phyloP scores from a whole-genome alignment of 2,888 invertebrate species.

The Drosophila percnosoma region DNA sequence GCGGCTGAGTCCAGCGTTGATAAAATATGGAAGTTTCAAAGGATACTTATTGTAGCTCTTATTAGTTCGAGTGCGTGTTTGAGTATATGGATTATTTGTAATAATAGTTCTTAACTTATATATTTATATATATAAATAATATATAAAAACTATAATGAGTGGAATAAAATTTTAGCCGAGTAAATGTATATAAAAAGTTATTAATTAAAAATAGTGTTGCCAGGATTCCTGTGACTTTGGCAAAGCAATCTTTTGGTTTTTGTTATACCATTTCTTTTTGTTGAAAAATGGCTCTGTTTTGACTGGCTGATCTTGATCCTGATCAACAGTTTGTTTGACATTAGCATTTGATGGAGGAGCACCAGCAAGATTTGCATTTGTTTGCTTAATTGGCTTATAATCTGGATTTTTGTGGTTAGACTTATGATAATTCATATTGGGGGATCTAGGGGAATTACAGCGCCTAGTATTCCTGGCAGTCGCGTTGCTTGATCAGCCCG shows the following conservation, averaged over 20 bases:
- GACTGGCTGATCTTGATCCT: background rate
- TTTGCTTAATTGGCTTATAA: background rate
- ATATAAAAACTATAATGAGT: no score
- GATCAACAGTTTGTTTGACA: background rate
- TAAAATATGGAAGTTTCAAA: no score
- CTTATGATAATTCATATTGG: background rate
- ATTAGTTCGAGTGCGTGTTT: no score
- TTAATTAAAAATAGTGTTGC: no score
- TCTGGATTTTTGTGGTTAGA: background rate
- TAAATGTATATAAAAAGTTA: no score
- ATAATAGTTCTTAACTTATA: no score
- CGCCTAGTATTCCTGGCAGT: background rate
- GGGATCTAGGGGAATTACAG: background rate
- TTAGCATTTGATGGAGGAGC: background rate
- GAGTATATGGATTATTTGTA: no score
- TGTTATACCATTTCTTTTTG: background rate
- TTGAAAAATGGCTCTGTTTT: background rate
- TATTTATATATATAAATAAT: no score
- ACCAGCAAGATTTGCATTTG: background rate
- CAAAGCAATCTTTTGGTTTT: constrained; percentile 8
- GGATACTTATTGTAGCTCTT: no score
- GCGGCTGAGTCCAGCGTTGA: no score
- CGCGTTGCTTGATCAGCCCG: background rate
- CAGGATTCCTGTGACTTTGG: no score
- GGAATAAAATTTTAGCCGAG: no score